phyloP scores from a whole-genome alignment of 2,888 invertebrate species.

The Doris montereyensis region DNA sequence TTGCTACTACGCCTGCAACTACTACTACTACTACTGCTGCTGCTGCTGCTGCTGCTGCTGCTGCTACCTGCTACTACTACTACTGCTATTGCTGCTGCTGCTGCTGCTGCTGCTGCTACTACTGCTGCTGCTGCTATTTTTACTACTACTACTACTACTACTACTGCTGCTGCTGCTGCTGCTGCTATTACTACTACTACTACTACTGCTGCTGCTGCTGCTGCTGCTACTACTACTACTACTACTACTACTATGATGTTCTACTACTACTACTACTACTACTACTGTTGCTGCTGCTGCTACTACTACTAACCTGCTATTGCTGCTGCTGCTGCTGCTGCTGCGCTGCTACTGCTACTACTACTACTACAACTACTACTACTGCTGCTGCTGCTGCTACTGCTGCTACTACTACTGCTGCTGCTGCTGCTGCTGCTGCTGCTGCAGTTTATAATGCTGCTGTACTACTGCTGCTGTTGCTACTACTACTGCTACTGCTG shows the following conservation, averaged over 20 bases:
- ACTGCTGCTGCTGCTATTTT: too few relatives aligned
- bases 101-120: not conserved
- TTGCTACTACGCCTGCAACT: conserved; percentile 3
- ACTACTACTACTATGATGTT: too few relatives aligned
- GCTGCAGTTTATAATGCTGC: not conserved
- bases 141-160: too few relatives aligned
- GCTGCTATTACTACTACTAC: conserved; percentile 10
- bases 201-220: not conserved
- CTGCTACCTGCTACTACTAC: conserved; percentile 1
- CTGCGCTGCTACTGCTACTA: not conserved
- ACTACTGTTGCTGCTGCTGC: too few relatives aligned
- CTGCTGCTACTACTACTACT: not conserved
- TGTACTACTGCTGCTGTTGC: not conserved
- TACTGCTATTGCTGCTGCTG: not conserved
- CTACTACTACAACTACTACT: not conserved
- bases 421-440: not conserved
- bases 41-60: conserved; percentile 20
- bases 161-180: conserved; percentile 20
- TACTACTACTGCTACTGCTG: not conserved
- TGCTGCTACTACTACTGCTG: not conserved
- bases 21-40: conserved; percentile 20
- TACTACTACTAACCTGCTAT: too few relatives aligned
- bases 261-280: not conserved
- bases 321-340: too few relatives aligned
- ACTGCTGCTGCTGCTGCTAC: not conserved